Evolutionary conservation across 2,113 vertebrate species (phyloP), one percentile per base, ranked within the genome.

Genomic region (Pelmatolapia mariae): DNA sequence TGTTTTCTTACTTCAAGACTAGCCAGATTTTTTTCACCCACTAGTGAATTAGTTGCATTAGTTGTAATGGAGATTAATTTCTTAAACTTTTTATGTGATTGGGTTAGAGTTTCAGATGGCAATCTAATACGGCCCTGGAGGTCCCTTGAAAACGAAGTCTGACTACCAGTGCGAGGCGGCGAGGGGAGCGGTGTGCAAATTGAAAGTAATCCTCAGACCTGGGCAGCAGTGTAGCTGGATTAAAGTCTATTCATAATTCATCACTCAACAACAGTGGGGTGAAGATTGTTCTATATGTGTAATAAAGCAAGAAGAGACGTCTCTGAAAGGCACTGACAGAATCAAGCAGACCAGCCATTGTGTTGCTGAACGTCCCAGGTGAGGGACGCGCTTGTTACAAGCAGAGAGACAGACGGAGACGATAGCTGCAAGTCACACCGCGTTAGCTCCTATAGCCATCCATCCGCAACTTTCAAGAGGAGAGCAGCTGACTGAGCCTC

Each of bases 231-330:
- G 73, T 85, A 29, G 87, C 90, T 87, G 89, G 86, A 95, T 89
- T 92, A 87, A 87, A 82, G 63, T 92, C 90, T 86, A 94, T 95
- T 94, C 94, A 95, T 96, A 95, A 96, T 95, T 96, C 88, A 96
- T 92, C 89, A 83, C 87, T 91, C 86, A 66, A 90, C 90, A 89
- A 92, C 92, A 89, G 90, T 4, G 89, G 88, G 85, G 84, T 91
- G 87, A 90, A 90, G 93, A 92, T 93, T 92, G 91, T 93, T 94
- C 82, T 90, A 85, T 82, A 82, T 24, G 15, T 87, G 93, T 91
- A 94, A 94, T 90, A 94, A 92, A 91, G 73, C 88, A 52, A 85
- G 90, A 87, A 82, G 86, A 91, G 90, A 91, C 50, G 33, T 91
- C 68, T 88, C 63, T 79, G 83, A 83, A 79, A 87, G 81, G 83